phyloP scores from a whole-genome alignment of 2,888 invertebrate species.

The Listrodromus nycthemerus region DNA sequence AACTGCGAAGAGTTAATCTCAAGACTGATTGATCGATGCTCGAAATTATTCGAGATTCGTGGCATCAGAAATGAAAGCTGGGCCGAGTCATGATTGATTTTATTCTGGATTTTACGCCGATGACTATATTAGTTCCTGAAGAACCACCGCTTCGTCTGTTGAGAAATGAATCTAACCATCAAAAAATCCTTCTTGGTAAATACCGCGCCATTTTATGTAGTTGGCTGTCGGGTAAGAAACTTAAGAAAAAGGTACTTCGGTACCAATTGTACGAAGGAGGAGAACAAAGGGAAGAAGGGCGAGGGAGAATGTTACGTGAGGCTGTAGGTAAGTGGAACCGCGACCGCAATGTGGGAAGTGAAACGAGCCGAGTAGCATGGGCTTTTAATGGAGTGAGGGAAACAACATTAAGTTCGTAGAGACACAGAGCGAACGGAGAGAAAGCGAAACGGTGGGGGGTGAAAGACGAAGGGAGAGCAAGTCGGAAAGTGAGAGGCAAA shows the following conservation, averaged over 20 bases:
- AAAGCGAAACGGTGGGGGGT: constrained; percentile 70
- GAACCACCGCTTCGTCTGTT: too few relatives aligned
- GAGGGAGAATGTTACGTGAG: constrained; percentile 57
- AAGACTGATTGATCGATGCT: neutral
- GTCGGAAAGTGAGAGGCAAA: constrained; percentile 60
- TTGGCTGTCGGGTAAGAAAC: neutral
- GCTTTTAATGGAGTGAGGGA: constrained; percentile 83
- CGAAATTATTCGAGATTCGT: neutral
- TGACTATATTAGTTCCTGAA: too few relatives aligned
- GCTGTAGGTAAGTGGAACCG: constrained; percentile 73
- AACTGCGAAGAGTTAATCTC: neutral
- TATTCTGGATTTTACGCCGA: too few relatives aligned
- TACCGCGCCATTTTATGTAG: neutral
- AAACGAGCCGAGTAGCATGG: constrained; percentile 81
- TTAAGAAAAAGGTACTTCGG: constrained; percentile 9
- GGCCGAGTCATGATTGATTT: too few relatives aligned
- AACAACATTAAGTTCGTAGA: constrained; percentile 80
- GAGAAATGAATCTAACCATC: too few relatives aligned
- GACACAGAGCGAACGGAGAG: constrained; percentile 71
- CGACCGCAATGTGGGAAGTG: constrained; percentile 81
- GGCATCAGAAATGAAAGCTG: too few relatives aligned
- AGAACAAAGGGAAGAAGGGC: constrained; percentile 67
- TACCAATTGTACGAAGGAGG: constrained; percentile 13
- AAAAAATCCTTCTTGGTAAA: too few relatives aligned
- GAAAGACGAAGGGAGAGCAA: constrained; percentile 47